phyloP scores from a whole-genome alignment of 2,797 vertebrate genomes.

The Fratercula arctica region DNA sequence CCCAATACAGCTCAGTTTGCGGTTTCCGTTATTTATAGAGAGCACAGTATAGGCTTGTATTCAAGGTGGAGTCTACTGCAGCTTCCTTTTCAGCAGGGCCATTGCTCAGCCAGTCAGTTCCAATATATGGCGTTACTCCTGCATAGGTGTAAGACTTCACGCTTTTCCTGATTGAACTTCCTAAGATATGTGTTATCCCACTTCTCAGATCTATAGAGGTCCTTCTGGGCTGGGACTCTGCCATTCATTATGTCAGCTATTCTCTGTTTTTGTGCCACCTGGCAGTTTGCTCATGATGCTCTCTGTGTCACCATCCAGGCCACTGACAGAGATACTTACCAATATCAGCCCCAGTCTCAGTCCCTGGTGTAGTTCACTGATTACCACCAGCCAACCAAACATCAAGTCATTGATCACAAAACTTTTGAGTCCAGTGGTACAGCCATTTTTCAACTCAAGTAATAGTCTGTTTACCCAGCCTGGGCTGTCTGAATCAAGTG shows the following conservation, averaged over 20 bases:
- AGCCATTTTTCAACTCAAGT: background rate
- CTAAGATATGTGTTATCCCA: background rate
- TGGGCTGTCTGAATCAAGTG: background rate
- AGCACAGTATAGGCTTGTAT: background rate
- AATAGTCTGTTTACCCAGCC: background rate
- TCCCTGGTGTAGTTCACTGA: background rate
- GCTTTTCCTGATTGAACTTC: background rate
- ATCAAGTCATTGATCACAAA: background rate
- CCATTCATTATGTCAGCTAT: background rate
- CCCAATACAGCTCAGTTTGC: background rate
- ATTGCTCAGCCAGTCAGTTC: background rate
- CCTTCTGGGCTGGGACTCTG: background rate
- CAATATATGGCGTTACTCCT: background rate
- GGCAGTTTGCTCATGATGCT: background rate
- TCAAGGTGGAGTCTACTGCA: background rate
- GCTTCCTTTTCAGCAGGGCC: background rate
- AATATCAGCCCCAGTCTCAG: background rate
- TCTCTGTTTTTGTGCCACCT: background rate
- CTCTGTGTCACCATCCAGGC: background rate
- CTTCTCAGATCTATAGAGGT: background rate
- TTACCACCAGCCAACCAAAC: background rate
- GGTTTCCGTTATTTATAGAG: background rate
- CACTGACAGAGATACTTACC: background rate
- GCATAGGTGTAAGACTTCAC: background rate
- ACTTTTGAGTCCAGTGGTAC: background rate